These are phyloP conservation scores for Enteromius treurensis DNA, from an alignment of 2,797 vertebrate species.

Conservation along the genomic window DNA sequence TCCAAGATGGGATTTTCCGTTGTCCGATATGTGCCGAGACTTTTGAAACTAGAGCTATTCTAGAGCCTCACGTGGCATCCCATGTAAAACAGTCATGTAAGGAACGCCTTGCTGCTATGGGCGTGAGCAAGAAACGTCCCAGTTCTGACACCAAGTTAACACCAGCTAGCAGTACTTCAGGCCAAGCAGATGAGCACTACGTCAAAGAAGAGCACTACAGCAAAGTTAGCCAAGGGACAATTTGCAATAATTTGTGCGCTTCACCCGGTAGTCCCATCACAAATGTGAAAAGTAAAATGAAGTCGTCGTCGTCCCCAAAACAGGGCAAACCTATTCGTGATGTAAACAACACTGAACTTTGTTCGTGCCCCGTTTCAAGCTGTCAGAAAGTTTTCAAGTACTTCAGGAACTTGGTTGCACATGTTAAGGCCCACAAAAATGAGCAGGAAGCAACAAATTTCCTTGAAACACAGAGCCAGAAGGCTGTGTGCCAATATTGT, in stretches of 20 bases:
- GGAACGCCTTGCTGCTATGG: slow-evolving; percentile 96
- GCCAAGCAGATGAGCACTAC: slow-evolving; percentile 34
- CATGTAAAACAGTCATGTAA: slow-evolving; percentile 99
- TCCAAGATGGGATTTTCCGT: slow-evolving; percentile 95
- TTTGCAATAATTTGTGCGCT: slow-evolving; percentile 78
- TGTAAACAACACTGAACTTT: slow-evolving; percentile 87
- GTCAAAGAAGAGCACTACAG: slow-evolving; percentile 55
- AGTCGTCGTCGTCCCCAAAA: slow-evolving; percentile 66
- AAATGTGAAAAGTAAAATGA: slow-evolving; percentile 58
- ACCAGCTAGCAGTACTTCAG: slow-evolving; percentile 18
- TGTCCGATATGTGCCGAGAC: slow-evolving; percentile 97
- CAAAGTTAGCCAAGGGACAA: slow-evolving; percentile 84
- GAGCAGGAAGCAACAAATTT: slow-evolving; percentile 95
- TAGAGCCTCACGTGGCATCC: slow-evolving; percentile 96
- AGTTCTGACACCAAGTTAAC: slow-evolving; percentile 72
- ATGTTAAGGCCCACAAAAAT: slow-evolving; percentile 93
- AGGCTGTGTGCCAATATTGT: slow-evolving; percentile 98
- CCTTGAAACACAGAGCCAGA: slow-evolving; percentile 98
- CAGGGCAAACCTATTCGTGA: slow-evolving; percentile 84
- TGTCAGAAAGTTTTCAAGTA: slow-evolving; percentile 99
- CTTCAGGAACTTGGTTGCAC: slow-evolving; percentile 97
- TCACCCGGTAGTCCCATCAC: slow-evolving; percentile 80
- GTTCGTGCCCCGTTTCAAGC: slow-evolving; percentile 84
- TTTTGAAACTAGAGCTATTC: slow-evolving; percentile 92
- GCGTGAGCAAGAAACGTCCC: slow-evolving; percentile 87